Percentiles rank a stretch among this genome's conserved stretches.
Conservation (phyloP, 2,113 vertebrate genomes). For the Platycercus adscitus region DNA sequence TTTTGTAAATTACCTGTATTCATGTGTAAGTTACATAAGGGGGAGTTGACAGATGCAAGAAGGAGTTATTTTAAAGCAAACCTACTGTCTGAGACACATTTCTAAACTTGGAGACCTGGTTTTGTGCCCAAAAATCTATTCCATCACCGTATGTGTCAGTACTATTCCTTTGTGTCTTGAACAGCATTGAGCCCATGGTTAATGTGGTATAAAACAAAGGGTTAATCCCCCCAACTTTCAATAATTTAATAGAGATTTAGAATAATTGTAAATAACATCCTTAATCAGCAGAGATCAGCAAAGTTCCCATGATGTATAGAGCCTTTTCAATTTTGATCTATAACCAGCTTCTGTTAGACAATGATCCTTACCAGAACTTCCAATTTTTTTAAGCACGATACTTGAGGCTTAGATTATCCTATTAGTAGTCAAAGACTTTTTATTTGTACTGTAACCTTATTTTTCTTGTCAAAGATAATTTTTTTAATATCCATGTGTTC, state of each 20-base stretch:
- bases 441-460: neutral
- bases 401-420: neutral
- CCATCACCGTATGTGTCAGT: accelerated
- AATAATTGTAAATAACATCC: neutral
- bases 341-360: neutral
- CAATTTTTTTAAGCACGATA: neutral
- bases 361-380: neutral
- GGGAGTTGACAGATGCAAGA: neutral
- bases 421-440: neutral
- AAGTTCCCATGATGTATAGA: neutral
- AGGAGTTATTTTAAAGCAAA: neutral
- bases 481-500: neutral
- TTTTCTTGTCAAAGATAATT: neutral
- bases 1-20: neutral
- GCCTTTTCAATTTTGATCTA: neutral
- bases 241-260: neutral
- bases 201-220: neutral
- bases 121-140: neutral
- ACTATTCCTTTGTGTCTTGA: neutral
- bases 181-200: neutral
- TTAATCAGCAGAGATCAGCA: neutral
- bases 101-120: neutral
- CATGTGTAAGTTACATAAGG: neutral
- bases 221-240: neutral
- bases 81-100: neutral